phyloP scores from a whole-genome alignment of 2,888 invertebrate genomes.

The Lasioglossum zephyrum region DNA sequence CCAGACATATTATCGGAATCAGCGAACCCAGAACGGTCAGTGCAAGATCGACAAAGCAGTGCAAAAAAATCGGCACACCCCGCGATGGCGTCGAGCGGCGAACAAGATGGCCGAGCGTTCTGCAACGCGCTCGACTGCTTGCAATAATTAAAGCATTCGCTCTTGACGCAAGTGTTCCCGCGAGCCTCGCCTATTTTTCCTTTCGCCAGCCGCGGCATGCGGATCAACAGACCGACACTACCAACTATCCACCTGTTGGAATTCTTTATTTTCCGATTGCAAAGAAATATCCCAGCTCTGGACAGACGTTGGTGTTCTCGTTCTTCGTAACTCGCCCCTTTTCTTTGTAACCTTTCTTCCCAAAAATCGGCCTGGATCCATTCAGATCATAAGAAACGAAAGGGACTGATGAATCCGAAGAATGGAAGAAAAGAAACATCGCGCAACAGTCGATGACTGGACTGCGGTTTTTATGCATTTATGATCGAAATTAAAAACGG shows the following conservation, averaged over 20 bases:
- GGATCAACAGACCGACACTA: conserved; percentile 10
- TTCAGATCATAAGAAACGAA: neutral
- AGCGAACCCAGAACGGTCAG: neutral
- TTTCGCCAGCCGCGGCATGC: conserved; percentile 15
- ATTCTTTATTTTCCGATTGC: conserved; percentile 1
- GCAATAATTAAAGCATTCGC: conserved; percentile 64
- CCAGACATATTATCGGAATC: neutral
- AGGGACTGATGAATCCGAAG: neutral
- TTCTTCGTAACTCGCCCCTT: neutral
- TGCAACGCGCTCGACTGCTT: conserved; percentile 66
- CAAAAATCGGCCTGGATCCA: neutral
- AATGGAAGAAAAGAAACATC: neutral
- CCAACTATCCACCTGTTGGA: neutral
- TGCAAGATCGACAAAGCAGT: neutral
- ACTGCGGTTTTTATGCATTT: no score
- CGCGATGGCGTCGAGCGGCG: conserved; percentile 60
- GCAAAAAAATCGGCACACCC: conserved; percentile 53
- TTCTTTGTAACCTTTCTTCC: neutral
- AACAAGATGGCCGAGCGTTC: conserved; percentile 63
- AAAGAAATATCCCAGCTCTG: neutral
- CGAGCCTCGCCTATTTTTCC: conserved; percentile 33
- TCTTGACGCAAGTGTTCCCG: conserved; percentile 46
- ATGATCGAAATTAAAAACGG: no score
- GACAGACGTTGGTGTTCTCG: neutral
- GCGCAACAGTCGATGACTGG: neutral